Evolutionary conservation across 2,888 invertebrate genomes (phyloP).

Genomic region (Cremastinae sp.): DNA sequence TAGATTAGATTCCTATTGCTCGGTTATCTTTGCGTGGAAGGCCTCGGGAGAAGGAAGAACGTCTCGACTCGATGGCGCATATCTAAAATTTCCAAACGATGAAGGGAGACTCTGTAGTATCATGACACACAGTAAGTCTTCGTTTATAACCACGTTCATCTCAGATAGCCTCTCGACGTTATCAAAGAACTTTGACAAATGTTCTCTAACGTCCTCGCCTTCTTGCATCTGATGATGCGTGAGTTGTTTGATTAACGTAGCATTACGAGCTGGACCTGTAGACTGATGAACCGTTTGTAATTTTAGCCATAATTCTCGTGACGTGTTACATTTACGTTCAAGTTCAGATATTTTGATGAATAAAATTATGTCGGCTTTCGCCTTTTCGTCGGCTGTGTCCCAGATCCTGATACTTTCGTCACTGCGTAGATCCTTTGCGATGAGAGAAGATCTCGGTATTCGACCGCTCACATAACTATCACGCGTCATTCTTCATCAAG

Average conservation of each 20-base stretch:
- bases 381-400: constrained; percentile 3
- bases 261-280: not conserved
- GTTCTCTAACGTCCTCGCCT: not conserved
- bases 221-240: constrained; percentile 2
- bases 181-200: not conserved
- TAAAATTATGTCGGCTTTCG: constrained; percentile 6
- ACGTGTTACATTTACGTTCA: not conserved
- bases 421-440: not conserved
- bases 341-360: not conserved
- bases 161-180: not conserved
- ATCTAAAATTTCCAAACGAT: too few relatives aligned
- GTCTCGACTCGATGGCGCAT: too few relatives aligned
- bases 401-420: not conserved
- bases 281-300: not conserved
- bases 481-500: constrained; percentile 31
- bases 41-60: too few relatives aligned
- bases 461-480: constrained; percentile 2
- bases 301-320: too few relatives aligned
- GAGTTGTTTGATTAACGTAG: not conserved
- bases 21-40: too few relatives aligned
- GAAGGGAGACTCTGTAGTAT: constrained; percentile 12
- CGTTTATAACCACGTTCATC: not conserved
- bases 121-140: not conserved
- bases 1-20: too few relatives aligned
- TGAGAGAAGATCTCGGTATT: not conserved